Percentiles rank a stretch among this genome's conserved stretches.
Evolutionary conservation across 2,888 invertebrate genomes (phyloP).

Genomic region (Phaedon cochleariae): DNA sequence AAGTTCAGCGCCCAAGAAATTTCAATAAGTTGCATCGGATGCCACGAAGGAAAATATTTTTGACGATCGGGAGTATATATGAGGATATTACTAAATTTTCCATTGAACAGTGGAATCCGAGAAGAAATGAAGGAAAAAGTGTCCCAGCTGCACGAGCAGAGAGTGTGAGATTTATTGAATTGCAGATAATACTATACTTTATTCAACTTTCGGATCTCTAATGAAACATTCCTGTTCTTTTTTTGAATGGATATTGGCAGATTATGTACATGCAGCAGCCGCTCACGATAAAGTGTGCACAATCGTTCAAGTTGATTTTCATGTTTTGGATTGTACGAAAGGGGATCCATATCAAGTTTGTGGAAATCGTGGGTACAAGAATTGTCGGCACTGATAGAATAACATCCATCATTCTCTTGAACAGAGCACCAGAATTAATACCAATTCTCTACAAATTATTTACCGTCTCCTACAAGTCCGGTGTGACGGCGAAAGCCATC

Average conservation of each 20-base stretch:
- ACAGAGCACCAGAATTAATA: no score
- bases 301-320: no score
- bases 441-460: no score
- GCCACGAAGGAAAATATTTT: slow-evolving; percentile 37
- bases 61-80: slow-evolving; percentile 42
- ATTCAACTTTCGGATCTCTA: neutral
- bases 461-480: no score
- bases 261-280: neutral
- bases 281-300: neutral
- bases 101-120: slow-evolving; percentile 23
- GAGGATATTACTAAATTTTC: slow-evolving; percentile 49
- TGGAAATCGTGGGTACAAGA: no score
- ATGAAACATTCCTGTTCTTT: neutral
- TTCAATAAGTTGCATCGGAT: slow-evolving; percentile 33
- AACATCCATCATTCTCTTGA: no score
- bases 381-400: no score
- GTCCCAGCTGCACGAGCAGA: neutral
- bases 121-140: slow-evolving; percentile 6
- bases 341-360: no score
- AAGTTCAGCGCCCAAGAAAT: slow-evolving; percentile 31
- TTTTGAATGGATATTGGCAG: neutral
- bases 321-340: no score
- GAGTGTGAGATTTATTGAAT: slow-evolving; percentile 2
- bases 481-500: no score
- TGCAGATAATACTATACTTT: neutral